These are phyloP conservation scores for Melolontha melolontha DNA, from an alignment of 2,888 invertebrate species.

Conservation along the genomic window DNA sequence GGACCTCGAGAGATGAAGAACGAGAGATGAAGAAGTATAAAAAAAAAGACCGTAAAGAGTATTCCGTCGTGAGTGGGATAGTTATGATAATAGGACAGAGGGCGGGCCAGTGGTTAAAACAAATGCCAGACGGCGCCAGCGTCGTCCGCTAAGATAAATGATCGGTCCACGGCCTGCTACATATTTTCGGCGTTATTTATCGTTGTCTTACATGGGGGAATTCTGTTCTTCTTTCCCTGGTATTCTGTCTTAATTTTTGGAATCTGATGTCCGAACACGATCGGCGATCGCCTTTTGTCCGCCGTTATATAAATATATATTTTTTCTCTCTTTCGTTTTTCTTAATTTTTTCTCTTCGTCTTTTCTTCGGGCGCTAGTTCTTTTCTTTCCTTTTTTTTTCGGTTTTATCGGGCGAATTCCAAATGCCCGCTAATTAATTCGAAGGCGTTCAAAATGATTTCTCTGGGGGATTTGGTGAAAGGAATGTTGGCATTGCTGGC, in stretches of 20 bases:
- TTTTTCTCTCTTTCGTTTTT: background rate
- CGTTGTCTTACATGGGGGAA: slow-evolving; percentile 52
- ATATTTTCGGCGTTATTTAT: slow-evolving; percentile 55
- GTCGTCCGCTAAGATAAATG: slow-evolving; percentile 56
- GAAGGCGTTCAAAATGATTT: no score
- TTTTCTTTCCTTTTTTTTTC: no score
- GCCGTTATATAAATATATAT: background rate
- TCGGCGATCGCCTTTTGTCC: background rate
- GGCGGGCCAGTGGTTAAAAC: slow-evolving; percentile 55
- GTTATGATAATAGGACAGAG: slow-evolving; percentile 56
- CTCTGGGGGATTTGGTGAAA: no score
- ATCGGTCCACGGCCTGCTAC: slow-evolving; percentile 54
- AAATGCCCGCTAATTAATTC: no score
- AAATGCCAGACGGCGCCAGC: slow-evolving; percentile 56
- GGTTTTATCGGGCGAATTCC: no score
- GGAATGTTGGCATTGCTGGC: no score
- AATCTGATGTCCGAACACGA: slow-evolving; percentile 49
- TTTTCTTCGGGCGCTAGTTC: no score
- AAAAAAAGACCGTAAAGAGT: slow-evolving; percentile 2
- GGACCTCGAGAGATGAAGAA: no score
- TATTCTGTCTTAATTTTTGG: slow-evolving; percentile 53
- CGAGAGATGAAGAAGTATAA: slow-evolving; percentile 12
- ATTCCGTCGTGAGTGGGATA: slow-evolving; percentile 46
- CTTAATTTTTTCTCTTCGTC: background rate
- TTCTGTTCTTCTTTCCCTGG: slow-evolving; percentile 51